Base-by-base conservation (phyloP, 2,113 vertebrate genomes). In the Pardalotus punctatus region DNA sequence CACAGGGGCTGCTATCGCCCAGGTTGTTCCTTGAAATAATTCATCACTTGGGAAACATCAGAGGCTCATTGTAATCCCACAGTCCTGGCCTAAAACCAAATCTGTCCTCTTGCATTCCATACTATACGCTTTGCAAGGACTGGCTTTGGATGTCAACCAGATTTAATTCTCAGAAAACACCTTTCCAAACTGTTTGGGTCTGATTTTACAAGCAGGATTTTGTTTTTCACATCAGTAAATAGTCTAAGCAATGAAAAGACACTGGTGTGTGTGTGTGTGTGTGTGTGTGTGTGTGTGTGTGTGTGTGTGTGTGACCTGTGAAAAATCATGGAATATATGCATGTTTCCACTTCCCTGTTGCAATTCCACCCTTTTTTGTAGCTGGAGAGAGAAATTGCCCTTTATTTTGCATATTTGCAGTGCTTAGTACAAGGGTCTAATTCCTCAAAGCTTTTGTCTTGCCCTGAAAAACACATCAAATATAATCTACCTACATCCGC, bases 21-120 rank as follows among this genome's bases (percentile, higher is more conserved):
- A 81, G 80, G 90, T 81, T 96, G 60, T 54, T 92, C 69, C 56
- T 83, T 86, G 85, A 77, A 92, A 67, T 92, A 94, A 90, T 94
- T 96, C 69, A 88, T 77, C 71, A 16, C 88, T 90, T 64, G 76
- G 80, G 79, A 92, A 93, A 53, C 50, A 61, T 78, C 79, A 69
- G 78, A 89, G 47, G 16, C 67, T 95, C 76, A 14, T 8, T 72
- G 81, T 79, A 67, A 95, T 42, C 81, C 87, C 90, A 73, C 87
- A 73, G 86, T 64, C 36, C 80, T 64, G 35, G 73, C 85, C 88
- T 66, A 43, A 83, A 86, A 58, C 64, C 28, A 56, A 38, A 42
- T 12, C 64, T 50, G 13, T 71, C 64, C 66, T 65, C 50, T 64
- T 74, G 67, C 24, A 45, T 43, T 71, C 18, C 0, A 16, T 31